Base-by-base conservation (phyloP, 2,888 invertebrate species). In the Ctenicera cuprea region DNA sequence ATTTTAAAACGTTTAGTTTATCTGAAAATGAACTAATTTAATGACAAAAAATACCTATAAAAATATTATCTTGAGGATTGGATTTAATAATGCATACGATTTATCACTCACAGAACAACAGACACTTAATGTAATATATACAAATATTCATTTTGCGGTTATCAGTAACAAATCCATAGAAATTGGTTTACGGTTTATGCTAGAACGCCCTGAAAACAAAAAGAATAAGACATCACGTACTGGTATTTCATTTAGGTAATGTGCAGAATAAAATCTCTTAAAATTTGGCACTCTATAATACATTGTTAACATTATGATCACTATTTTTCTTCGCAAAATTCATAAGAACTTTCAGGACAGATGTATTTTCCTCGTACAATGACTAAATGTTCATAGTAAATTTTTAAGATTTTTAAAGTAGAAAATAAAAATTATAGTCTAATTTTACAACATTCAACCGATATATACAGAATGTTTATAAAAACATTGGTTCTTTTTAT, bases 221-320 rank as follows among this genome's bases (percentile, higher is more conserved):
- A n/a, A n/a, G n/a, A 38, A 16, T 16, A 45, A 45, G n/a, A 9
- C 14, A 48, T 54, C 22, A 30, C 54, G 30, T 30, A 16, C 4
- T 5, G n/a, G 37, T 20, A 65, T 48, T 26, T 52, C 11, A 3
- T 65, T 52, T 14, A 37, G 3, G 30, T 37, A 66, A 66, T 37
- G 54, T 38, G 65, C 16, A 54, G 52, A 50, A 50, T 50, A 64
- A 20, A 66, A 50, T 52, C 2, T 48, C 0, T 50, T 66, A 52
- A 66, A 52, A 68, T 68, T 68, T 68, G 68, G 68, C 68, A 68
- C 68, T 45, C 45, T 37, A 8, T 59, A 59, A 68, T 68, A 68
- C 68, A 68, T 48, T 37, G 30, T 59, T 57, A 67, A 59, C 22
- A 57, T 26, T 45, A 11, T 43, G n/a, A 43, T 67, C 67, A 67